Evolutionary conservation across 2,113 vertebrate species (phyloP), one percentile per base, ranked within the genome.

Genomic region (Glaucidium brasilianum): DNA sequence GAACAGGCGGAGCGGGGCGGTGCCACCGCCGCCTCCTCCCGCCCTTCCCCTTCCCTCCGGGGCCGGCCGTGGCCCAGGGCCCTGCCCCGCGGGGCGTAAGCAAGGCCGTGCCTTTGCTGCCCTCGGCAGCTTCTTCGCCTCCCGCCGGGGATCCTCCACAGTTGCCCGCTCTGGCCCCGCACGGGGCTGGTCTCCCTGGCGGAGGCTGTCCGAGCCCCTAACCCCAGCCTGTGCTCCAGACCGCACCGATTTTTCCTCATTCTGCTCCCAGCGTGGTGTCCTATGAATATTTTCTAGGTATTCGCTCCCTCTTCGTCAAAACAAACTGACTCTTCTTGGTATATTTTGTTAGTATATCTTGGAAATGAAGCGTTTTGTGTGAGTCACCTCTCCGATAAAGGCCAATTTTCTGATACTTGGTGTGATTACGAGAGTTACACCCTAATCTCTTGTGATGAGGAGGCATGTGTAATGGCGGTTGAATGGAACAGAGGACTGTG

Each of bases 201-300:
- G 26, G 23, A 12, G 39, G 56, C 43, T n/a, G 26, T 5, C 30
- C 12, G 2, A 16, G 11, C 47, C 4, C 29, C 41, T 6, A 13
- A 6, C 3, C 22, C 6, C 1, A 15, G 12, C 1, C 73, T 2
- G 8, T 1, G 68, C 5, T 6, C 13, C 50, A 5, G 3, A 2
- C 16, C 11, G 0, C 2, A 1, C 13, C 5, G 9, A 0, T 20
- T 15, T 19, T 9, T 1, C 8, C n/a, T 32, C 1, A 0, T 20
- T 45, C 27, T 74, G 43, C 11, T 45, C 32, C 45, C 29, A 22
- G 0, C 2, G 6, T 5, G 10, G 12, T 45, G 22, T 30, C 22
- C 25, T 53, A 30, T 45, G 37, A 41, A 69, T 7, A 2, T 32
- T 41, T 47, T 26, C 41, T 49, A 11, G 11, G 6, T 53, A 0